These are phyloP conservation scores for Scophthalmus maximus DNA, from an alignment of 2,113 vertebrate species.

Conservation along the genomic window DNA sequence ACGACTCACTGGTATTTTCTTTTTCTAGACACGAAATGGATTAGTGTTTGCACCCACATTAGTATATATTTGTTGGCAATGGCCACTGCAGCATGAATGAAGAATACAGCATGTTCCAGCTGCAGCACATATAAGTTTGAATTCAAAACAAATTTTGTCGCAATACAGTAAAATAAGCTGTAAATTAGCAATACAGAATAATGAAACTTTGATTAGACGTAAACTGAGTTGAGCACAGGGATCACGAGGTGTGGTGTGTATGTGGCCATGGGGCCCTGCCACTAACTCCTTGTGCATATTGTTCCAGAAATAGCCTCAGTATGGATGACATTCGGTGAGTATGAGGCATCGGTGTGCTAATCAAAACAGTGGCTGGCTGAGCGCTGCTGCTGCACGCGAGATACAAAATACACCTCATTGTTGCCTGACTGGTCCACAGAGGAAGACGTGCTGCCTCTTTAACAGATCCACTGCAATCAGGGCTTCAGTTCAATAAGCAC, in stretches of 20 bases:
- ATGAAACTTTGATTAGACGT: background rate
- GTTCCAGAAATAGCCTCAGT: conserved; percentile 99
- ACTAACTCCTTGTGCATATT: conserved; percentile 90
- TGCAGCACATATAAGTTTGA: background rate
- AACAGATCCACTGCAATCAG: conserved; percentile 42
- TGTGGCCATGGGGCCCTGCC: conserved; percentile 68
- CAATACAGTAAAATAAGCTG: background rate
- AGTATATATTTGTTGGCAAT: background rate
- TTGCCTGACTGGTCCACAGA: conserved; percentile 56
- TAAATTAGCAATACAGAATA: background rate
- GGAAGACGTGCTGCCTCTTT: conserved; percentile 59
- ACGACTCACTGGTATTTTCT: background rate
- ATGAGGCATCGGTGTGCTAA: conserved; percentile 79
- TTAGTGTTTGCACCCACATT: background rate
- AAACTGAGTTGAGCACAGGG: conserved; percentile 14
- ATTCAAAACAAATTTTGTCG: background rate
- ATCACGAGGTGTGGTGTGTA: conserved; percentile 71
- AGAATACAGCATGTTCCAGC: background rate
- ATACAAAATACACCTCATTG: conserved; percentile 62
- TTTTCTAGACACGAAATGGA: background rate
- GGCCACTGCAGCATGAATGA: background rate
- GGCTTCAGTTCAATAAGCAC: conserved; percentile 22
- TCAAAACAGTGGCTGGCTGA: conserved; percentile 77
- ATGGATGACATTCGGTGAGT: conserved; percentile 99
- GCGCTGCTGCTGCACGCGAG: conserved; percentile 68